These are phyloP conservation scores for Charadrius vociferus DNA, from an alignment of 2,113 vertebrate genomes.

Conservation along the genomic window DNA sequence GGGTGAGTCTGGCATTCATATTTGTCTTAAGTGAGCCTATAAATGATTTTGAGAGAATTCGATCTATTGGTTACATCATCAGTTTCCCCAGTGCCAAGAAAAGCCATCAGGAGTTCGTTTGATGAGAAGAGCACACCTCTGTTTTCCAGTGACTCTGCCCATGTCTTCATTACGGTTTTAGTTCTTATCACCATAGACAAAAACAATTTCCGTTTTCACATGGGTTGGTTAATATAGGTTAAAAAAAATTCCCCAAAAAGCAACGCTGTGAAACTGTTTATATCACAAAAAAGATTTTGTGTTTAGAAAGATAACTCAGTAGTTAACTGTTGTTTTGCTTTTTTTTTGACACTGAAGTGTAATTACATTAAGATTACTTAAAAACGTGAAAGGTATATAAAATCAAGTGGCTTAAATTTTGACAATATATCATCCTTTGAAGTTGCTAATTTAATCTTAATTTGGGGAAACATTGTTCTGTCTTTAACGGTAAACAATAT, in stretches of 20 bases:
- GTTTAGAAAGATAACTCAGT: not conserved
- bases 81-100: not conserved
- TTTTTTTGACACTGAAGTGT: not conserved
- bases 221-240: not conserved
- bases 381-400: not conserved
- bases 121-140: not conserved
- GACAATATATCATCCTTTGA: not conserved
- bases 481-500: not conserved
- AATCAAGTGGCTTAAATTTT: not conserved
- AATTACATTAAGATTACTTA: not conserved
- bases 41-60: not conserved
- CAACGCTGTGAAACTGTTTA: not conserved
- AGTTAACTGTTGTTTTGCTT: not conserved
- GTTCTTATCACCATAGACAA: not conserved
- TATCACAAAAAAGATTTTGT: not conserved
- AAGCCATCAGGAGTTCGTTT: not conserved
- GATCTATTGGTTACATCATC: fast-evolving
- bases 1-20: not conserved
- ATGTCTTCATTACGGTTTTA: not conserved
- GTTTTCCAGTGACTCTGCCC: not conserved
- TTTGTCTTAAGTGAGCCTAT: not conserved
- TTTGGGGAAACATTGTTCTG: not conserved
- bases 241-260: not conserved
- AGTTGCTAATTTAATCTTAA: not conserved
- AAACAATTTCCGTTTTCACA: not conserved